Base-by-base conservation (phyloP, 2,888 invertebrate species). In the Tinea pellionella region DNA sequence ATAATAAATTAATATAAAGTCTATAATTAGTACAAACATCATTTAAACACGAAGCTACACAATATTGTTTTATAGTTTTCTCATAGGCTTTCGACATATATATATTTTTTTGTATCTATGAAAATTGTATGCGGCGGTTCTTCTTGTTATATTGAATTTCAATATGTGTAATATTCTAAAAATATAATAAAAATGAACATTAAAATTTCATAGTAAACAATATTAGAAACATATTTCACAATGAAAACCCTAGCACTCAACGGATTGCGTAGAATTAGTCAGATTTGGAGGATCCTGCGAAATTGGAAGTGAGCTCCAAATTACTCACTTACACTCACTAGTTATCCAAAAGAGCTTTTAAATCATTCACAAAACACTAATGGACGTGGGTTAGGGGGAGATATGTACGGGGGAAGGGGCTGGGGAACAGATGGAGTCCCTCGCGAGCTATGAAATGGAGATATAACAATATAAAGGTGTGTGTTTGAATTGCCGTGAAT, bases 291-390 rank as follows among this genome's bases (percentile, higher is more conserved):
- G 53, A 53, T 18, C 53, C 19, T 12, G 84, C 85, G 84, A 83
- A 86, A 86, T 83, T 80, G 81, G 85, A 84, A 86, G 78, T 80
- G 81, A 83, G 85, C 79, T 84, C 85, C 85, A 84, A 84, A 86
- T 87, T 87, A 87, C 86, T 86, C 87, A 87, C 86, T 86, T 87
- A 86, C 86, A 77, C 80, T 24, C 53, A 84, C 87, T 87, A 87
- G 86, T 87, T 87, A 86, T 87, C 84, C 84, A 86, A 86, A 87
- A 87, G 86, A 86, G 86, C 86, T 87, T 87, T 87, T 87, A 87
- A 87, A 87, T 87, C 86, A 87, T 87, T 87, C 87, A 87, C 87
- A 87, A 87, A 87, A 87, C 86, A 87, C 87, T 87, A 86, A 87
- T 87, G 86, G 86, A 86, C 85, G 85, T 78, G 79, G 85, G 78